phyloP scores from a whole-genome alignment of 2,888 invertebrate genomes.

The Arrhopalites spinosus region DNA sequence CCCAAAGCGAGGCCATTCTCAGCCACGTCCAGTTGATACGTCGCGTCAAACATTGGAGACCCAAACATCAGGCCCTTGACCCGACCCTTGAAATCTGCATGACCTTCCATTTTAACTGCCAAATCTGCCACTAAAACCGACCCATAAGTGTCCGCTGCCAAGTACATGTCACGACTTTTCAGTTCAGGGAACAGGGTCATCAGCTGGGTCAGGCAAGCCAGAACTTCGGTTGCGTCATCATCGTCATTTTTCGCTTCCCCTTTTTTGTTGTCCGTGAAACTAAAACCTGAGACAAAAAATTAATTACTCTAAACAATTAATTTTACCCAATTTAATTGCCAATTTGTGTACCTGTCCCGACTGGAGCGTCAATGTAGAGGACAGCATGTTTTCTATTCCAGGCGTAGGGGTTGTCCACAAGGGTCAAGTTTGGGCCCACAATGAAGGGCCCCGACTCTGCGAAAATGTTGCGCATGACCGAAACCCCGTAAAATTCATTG shows the following conservation, averaged over 20 bases:
- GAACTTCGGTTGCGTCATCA: neutral
- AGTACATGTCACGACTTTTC: neutral
- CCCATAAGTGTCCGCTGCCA: neutral
- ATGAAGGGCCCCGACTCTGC: neutral
- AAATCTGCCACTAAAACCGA: neutral
- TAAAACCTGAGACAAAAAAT: no score
- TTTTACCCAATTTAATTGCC: no score
- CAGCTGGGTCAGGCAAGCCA: neutral
- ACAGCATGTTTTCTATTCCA: neutral
- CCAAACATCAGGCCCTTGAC: neutral
- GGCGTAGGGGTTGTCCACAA: neutral
- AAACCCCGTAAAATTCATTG: neutral
- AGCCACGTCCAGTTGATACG: neutral
- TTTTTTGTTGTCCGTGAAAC: neutral
- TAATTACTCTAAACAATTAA: no score
- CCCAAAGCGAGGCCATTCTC: neutral
- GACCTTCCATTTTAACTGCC: neutral
- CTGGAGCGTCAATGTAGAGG: neutral
- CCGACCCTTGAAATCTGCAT: neutral
- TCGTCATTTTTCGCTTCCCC: neutral
- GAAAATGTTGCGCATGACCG: neutral
- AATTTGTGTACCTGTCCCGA: no score
- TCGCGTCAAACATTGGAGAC: neutral
- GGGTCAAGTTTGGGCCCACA: neutral
- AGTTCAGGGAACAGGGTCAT: neutral